Evolutionary conservation across 2,113 vertebrate species (phyloP).

Genomic region (Myocastor coypus): DNA sequence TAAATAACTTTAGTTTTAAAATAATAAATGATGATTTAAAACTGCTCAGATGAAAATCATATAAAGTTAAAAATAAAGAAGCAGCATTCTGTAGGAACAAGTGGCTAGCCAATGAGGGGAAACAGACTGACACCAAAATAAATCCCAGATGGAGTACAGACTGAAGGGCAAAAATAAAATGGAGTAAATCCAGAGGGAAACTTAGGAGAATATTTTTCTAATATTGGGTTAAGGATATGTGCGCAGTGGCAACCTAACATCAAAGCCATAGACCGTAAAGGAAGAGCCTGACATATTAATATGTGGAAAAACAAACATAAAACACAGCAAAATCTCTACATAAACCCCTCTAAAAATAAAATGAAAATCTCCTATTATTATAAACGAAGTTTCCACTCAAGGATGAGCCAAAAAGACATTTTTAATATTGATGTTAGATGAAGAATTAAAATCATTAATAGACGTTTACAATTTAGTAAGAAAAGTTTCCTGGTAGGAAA

Average conservation of each 20-base stretch:
- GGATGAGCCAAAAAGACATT: slow-evolving; percentile 16
- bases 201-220: background rate
- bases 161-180: slow-evolving; percentile 17
- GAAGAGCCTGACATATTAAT: background rate
- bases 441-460: slow-evolving; percentile 13
- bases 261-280: background rate
- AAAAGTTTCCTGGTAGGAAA: slow-evolving; percentile 18
- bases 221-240: background rate
- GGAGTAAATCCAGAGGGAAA: background rate
- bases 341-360: slow-evolving; percentile 38
- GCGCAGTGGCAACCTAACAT: slow-evolving; percentile 25
- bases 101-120: background rate
- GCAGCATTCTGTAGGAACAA: background rate
- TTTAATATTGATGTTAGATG: background rate
- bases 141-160: slow-evolving; percentile 39
- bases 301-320: background rate
- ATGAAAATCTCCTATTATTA: slow-evolving; percentile 3
- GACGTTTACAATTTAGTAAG: background rate
- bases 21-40: slow-evolving; percentile 54
- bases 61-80: slow-evolving; percentile 48
- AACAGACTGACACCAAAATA: slow-evolving; percentile 22
- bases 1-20: slow-evolving; percentile 52
- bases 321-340: background rate
- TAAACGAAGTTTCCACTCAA: slow-evolving; percentile 30
- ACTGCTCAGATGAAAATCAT: slow-evolving; percentile 40